phyloP scores from a whole-genome alignment of 2,888 invertebrate species.

The Petrophora chlorosata region DNA sequence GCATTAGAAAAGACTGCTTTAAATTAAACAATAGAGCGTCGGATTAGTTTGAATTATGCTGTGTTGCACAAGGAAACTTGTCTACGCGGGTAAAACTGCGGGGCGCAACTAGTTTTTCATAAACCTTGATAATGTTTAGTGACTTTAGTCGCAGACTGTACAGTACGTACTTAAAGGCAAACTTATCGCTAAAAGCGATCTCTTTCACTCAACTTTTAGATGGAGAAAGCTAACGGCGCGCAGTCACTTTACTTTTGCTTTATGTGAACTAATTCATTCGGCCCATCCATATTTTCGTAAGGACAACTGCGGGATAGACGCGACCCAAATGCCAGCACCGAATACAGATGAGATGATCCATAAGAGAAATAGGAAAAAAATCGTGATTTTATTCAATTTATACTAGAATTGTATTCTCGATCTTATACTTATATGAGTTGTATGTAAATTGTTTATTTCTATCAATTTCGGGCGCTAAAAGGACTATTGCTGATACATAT shows the following conservation, averaged over 20 bases:
- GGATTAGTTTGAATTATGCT: too few species aligned
- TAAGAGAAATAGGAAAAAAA: constrained; percentile 39
- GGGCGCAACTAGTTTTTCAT: too few species aligned
- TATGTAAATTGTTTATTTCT: constrained; percentile 34
- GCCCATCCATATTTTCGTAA: constrained; percentile 22
- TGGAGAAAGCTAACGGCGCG: too few species aligned
- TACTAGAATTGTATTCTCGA: constrained; percentile 28
- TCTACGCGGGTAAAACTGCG: too few species aligned
- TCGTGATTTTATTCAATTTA: constrained; percentile 35
- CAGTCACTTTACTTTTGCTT: neutral
- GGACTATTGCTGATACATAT: constrained; percentile 29
- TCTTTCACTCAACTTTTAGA: too few species aligned
- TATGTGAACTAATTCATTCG: neutral
- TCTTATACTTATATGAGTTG: constrained; percentile 17
- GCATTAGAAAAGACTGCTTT: too few species aligned
- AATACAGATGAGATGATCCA: constrained; percentile 53
- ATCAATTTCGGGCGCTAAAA: constrained; percentile 32
- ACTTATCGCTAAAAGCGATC: too few species aligned
- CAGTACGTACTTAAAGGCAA: neutral
- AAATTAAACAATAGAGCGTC: too few species aligned
- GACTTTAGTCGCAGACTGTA: too few species aligned
- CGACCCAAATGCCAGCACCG: constrained; percentile 50
- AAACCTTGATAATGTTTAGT: too few species aligned
- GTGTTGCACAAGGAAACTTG: too few species aligned
- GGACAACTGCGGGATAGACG: constrained; percentile 41